Conservation (phyloP, 2,888 invertebrate genomes). For the Hirtodrosophila histrioides region DNA sequence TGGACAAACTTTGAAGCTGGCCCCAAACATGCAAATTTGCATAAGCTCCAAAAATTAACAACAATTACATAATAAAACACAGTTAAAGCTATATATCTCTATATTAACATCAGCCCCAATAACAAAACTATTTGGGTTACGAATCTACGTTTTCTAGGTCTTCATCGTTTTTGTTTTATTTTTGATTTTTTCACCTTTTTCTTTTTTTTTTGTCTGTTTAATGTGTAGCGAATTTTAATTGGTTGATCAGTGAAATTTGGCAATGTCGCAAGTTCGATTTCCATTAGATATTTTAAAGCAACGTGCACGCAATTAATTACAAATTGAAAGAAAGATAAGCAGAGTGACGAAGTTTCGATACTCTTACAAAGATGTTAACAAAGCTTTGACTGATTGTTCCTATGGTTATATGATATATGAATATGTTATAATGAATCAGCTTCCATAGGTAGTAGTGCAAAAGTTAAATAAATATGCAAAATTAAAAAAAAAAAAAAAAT, state of each 20-base stretch:
- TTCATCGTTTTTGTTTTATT: slow-evolving; percentile 20
- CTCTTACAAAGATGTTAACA: no score
- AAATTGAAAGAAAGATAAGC: background rate
- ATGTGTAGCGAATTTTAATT: slow-evolving; percentile 58
- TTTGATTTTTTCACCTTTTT: background rate
- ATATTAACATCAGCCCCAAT: slow-evolving; percentile 17
- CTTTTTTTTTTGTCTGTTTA: slow-evolving; percentile 12
- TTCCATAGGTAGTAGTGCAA: no score
- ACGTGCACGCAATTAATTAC: slow-evolving; percentile 56
- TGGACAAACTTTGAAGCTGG: slow-evolving; percentile 25
- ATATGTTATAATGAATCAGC: no score
- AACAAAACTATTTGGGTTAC: slow-evolving; percentile 40
- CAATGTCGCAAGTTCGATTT: slow-evolving; percentile 42
- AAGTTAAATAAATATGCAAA: no score
- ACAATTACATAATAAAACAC: slow-evolving; percentile 71
- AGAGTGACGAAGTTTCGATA: no score
- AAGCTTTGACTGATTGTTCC: no score
- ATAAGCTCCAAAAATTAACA: slow-evolving; percentile 56
- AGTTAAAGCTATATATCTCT: slow-evolving; percentile 25
- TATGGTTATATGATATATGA: no score
- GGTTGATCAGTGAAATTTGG: slow-evolving; percentile 52
- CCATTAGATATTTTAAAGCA: slow-evolving; percentile 22
- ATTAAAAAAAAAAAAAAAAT: no score
- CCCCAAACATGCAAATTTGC: slow-evolving; percentile 59
- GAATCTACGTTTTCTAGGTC: slow-evolving; percentile 63